Evolutionary conservation across 2,888 invertebrate species (phyloP).

Genomic region (Xestia xanthographa): DNA sequence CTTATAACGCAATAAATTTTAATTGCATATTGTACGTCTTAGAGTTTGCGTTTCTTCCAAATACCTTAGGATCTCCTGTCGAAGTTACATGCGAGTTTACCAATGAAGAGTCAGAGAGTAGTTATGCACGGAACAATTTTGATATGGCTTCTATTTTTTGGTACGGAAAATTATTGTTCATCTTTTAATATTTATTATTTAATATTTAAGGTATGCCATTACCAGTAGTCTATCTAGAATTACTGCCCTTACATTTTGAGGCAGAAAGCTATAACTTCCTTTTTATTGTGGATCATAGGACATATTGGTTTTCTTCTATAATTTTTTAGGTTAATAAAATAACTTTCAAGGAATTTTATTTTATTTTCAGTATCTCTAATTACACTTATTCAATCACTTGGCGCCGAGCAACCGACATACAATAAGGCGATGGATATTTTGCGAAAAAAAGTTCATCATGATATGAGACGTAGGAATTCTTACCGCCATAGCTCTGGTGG

Average conservation of each 20-base stretch:
- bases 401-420: not conserved
- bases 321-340: not conserved
- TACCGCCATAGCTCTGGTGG: not conserved
- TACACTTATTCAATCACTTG: constrained; percentile 8
- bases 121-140: constrained; percentile 15
- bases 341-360: not conserved
- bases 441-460: not conserved
- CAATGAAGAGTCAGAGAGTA: not conserved
- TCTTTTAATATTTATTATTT: not conserved
- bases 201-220: not conserved
- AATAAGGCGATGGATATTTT: not conserved
- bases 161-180: constrained; percentile 20
- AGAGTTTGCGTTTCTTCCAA: constrained; percentile 20
- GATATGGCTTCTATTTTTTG: constrained; percentile 28
- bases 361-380: constrained; percentile 34
- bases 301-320: not conserved
- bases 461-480: constrained; percentile 28
- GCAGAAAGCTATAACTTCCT: not conserved
- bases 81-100: not conserved
- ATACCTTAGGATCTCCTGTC: not conserved
- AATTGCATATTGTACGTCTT: constrained; percentile 17
- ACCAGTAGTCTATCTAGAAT: not conserved
- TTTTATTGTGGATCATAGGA: not conserved
- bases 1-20: constrained; percentile 19
- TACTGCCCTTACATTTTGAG: not conserved